Conservation (phyloP, 2,797 vertebrate species). For the Halcyon chelicuti region DNA sequence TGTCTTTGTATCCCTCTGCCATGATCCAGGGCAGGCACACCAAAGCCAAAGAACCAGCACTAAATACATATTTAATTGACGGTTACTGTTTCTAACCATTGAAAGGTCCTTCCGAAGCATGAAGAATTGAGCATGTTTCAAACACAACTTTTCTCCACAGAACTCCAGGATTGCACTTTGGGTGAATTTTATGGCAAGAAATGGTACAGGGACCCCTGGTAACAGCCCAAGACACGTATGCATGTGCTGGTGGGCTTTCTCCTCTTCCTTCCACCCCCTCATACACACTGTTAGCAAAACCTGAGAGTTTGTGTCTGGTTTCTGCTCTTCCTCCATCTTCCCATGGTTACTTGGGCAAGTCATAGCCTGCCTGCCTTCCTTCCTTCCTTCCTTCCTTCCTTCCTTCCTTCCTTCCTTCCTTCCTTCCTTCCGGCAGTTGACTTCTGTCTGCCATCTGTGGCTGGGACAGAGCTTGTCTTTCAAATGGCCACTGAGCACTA, state of each 20-base stretch:
- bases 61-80: background rate
- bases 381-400: no score
- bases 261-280: background rate
- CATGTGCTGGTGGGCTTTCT: background rate
- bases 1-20: background rate
- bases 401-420: background rate
- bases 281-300: background rate
- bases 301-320: background rate
- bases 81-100: background rate
- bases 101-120: background rate
- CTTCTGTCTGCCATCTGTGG: background rate
- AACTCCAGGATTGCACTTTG: background rate
- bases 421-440: background rate
- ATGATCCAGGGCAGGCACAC: background rate
- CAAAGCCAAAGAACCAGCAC: background rate
- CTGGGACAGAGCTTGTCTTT: background rate
- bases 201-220: background rate
- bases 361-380: background rate
- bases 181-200: background rate
- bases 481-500: background rate
- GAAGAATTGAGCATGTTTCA: background rate
- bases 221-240: background rate
- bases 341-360: background rate
- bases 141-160: background rate
- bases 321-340: background rate